phyloP scores from a whole-genome alignment of 2,113 vertebrate genomes.

The Chlorodrepanis virens region DNA sequence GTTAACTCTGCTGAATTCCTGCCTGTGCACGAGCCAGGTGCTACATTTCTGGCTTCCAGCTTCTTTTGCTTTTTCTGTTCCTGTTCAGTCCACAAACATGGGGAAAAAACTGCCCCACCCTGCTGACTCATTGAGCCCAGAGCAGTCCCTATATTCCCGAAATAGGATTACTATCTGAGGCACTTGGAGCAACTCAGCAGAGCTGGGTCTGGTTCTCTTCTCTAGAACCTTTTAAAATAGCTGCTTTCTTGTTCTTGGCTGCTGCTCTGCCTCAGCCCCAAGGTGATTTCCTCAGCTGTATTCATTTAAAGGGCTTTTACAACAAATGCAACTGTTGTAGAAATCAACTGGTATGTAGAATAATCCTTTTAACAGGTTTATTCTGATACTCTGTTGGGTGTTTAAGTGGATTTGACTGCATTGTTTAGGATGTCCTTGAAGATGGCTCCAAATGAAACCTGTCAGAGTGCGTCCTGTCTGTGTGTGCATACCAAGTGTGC shows the following conservation, averaged over 20 bases:
- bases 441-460: neutral
- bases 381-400: neutral
- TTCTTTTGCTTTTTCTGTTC: constrained; percentile 21
- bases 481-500: neutral
- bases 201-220: neutral
- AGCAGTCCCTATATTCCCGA: constrained; percentile 30
- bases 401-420: constrained; percentile 43
- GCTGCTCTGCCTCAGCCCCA: neutral
- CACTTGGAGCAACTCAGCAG: neutral
- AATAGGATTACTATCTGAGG: constrained; percentile 32
- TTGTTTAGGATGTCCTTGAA: constrained; percentile 16
- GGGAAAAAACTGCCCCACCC: constrained; percentile 37
- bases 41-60: neutral
- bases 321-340: neutral
- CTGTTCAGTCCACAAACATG: constrained; percentile 19
- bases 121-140: constrained; percentile 45
- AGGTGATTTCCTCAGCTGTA: neutral
- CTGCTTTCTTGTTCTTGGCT: neutral
- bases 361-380: constrained; percentile 41
- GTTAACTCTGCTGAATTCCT: neutral
- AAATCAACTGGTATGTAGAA: neutral
- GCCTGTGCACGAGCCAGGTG: constrained; percentile 40
- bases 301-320: constrained; percentile 17
- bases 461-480: neutral
- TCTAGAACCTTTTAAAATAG: neutral